phyloP scores from a whole-genome alignment of 1,140 invertebrate genomes.

The Triops cancriformis region DNA sequence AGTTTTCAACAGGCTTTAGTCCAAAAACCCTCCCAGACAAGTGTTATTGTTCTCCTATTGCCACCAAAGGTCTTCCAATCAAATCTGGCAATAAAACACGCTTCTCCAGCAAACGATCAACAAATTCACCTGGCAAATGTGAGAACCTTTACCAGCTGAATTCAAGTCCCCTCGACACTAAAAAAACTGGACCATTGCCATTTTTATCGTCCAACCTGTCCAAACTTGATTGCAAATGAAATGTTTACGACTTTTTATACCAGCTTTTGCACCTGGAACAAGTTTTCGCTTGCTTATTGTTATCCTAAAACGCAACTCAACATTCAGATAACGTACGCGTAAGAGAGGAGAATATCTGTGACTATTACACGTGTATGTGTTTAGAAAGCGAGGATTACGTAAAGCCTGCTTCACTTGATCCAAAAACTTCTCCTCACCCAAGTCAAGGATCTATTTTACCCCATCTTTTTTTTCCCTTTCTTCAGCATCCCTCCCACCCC shows the following conservation, averaged over 20 bases:
- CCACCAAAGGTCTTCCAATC: neutral
- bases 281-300: neutral
- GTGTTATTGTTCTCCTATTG: neutral
- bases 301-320: neutral
- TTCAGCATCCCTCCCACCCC: neutral
- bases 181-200: too few relatives aligned
- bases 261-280: neutral
- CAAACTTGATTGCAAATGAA: too few relatives aligned
- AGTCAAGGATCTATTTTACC: neutral
- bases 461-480: neutral
- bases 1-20: neutral
- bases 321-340: neutral
- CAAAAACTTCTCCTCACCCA: neutral
- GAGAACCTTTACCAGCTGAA: too few relatives aligned
- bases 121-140: too few relatives aligned
- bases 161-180: too few relatives aligned
- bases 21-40: neutral
- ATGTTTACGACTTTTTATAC: too few relatives aligned
- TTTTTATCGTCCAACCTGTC: too few relatives aligned
- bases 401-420: slow-evolving; percentile 1
- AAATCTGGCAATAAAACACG: too few relatives aligned
- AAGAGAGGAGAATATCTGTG: neutral
- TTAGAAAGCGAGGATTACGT: neutral
- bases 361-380: slow-evolving; percentile 10
- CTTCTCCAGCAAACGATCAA: too few relatives aligned